Conservation (phyloP, 2,888 invertebrate genomes). For the Allygus modestus region DNA sequence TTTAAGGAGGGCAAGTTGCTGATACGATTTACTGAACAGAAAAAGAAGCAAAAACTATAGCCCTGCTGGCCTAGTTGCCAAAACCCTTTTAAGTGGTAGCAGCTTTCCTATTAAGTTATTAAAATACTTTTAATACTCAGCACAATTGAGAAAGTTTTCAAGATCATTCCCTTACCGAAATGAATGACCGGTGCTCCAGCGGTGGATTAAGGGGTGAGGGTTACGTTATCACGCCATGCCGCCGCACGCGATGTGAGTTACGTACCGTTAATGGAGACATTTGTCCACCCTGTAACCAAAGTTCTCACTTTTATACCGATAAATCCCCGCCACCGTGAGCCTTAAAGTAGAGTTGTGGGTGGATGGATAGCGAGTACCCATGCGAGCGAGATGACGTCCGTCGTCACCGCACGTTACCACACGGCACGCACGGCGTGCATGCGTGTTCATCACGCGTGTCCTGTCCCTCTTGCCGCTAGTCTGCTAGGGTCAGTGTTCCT, state of each 20-base stretch:
- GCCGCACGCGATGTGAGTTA: constrained; percentile 34
- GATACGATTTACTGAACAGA: no score
- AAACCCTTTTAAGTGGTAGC: no score
- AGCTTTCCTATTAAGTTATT: no score
- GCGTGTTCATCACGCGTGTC: constrained; percentile 14
- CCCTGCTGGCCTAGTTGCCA: no score
- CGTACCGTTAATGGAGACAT: constrained; percentile 43
- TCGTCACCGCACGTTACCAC: no score
- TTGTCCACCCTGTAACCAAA: constrained; percentile 45
- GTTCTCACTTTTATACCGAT: constrained; percentile 45
- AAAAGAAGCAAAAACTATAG: no score
- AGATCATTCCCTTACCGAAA: background rate
- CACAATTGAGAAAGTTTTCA: no score
- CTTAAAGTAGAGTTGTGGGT: background rate
- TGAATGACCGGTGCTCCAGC: constrained; percentile 6
- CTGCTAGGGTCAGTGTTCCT: no score
- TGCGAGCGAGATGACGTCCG: background rate
- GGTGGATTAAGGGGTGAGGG: constrained; percentile 18
- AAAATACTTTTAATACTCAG: no score
- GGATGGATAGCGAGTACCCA: constrained; percentile 1
- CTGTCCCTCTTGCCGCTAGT: background rate
- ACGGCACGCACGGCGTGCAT: background rate
- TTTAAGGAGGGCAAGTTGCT: no score
- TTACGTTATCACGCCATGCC: constrained; percentile 2
- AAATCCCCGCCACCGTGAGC: background rate